These are phyloP conservation scores for Macrotus californicus DNA, from an alignment of 2,113 vertebrate species.

Conservation along the genomic window DNA sequence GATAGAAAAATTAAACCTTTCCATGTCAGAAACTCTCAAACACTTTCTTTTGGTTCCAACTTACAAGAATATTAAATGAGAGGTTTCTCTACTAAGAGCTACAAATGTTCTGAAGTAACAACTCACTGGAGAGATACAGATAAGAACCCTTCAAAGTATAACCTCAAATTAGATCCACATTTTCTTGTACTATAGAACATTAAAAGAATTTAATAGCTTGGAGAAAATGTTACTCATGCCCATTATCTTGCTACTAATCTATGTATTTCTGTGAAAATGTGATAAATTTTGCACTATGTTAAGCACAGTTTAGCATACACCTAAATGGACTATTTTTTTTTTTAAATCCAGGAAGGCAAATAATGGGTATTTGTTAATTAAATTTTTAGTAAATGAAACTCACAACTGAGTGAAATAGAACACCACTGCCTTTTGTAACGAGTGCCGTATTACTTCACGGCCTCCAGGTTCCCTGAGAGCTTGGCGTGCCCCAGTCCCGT, in stretches of 20 bases:
- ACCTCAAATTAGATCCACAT: conserved; percentile 60
- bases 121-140: conserved; percentile 55
- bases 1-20: conserved; percentile 41
- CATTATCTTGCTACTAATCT: conserved; percentile 55
- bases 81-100: conserved; percentile 51
- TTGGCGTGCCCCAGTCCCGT: background rate
- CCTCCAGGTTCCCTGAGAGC: background rate
- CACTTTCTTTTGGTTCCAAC: conserved; percentile 32
- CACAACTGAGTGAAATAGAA: conserved; percentile 7
- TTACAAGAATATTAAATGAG: conserved; percentile 50
- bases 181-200: conserved; percentile 49
- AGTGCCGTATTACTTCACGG: background rate
- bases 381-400: conserved; percentile 26
- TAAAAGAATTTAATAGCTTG: conserved; percentile 61
- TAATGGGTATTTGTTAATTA: conserved; percentile 43
- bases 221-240: conserved; percentile 63
- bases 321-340: conserved; percentile 30
- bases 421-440: background rate
- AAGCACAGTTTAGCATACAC: conserved; percentile 18
- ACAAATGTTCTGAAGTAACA: conserved; percentile 58
- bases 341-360: conserved; percentile 30
- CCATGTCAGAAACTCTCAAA: conserved; percentile 28
- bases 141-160: conserved; percentile 58
- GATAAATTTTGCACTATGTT: conserved; percentile 41
- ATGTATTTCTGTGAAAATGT: conserved; percentile 53